Evolutionary conservation across 2,797 vertebrate genomes (phyloP).

Genomic region (Cossypha heuglini): DNA sequence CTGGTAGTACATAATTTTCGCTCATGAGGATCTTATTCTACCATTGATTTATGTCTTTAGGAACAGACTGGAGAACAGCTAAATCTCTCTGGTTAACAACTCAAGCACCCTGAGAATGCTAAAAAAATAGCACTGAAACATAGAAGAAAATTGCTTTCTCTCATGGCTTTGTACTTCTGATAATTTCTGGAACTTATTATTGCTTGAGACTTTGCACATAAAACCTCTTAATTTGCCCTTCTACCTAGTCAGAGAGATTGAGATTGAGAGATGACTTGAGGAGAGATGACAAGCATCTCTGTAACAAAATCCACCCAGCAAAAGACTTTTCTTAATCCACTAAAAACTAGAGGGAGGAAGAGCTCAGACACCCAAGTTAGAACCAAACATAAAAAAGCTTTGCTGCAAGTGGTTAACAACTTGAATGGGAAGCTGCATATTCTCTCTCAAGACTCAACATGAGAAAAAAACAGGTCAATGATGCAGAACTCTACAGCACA

Average conservation of each 20-base stretch:
- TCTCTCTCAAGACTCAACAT: background rate
- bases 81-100: background rate
- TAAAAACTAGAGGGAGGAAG: background rate
- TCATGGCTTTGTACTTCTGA: background rate
- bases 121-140: background rate
- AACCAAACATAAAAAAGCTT: background rate
- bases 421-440: background rate
- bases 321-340: background rate
- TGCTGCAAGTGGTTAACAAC: background rate
- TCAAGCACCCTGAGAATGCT: background rate
- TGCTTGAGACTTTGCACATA: background rate
- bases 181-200: background rate
- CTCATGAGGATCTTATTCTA: background rate
- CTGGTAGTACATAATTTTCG: background rate
- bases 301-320: background rate
- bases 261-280: background rate
- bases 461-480: background rate
- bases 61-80: background rate
- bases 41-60: background rate
- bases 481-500: background rate
- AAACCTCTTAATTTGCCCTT: background rate
- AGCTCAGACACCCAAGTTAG: background rate
- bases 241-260: background rate
- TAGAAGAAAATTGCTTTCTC: background rate
- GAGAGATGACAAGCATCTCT: background rate